These are phyloP conservation scores for Trididemnum clinides DNA, from an alignment of 23 tunicate genomes.

Conservation along the genomic window DNA sequence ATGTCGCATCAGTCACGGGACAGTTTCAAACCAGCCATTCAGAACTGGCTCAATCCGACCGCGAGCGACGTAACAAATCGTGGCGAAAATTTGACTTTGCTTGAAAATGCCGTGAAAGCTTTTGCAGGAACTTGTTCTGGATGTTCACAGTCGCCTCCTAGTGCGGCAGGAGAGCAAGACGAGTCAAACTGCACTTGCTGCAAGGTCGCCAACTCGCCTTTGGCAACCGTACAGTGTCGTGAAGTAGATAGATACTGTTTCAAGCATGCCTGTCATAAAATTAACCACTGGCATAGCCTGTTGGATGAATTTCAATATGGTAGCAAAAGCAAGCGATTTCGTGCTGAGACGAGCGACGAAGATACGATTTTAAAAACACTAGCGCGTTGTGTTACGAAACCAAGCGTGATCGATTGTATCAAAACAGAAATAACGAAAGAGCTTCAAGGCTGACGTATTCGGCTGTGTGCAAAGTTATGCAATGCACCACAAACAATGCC, in stretches of 20 bases:
- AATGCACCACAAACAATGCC: too few species aligned
- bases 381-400: constrained; percentile 19
- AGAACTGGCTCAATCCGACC: constrained; percentile 23
- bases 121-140: too few species aligned
- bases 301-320: background rate
- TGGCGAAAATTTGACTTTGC: constrained; percentile 8
- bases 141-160: too few species aligned
- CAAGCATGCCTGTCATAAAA: background rate
- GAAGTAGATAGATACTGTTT: background rate
- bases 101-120: constrained; percentile 12
- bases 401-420: constrained; percentile 26
- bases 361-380: too few species aligned
- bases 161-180: background rate
- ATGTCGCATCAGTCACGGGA: background rate
- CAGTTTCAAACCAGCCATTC: background rate
- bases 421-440: background rate
- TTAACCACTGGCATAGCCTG: background rate
- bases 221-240: background rate
- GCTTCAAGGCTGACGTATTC: background rate
- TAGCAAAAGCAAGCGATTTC: too few species aligned
- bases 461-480: too few species aligned
- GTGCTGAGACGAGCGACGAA: too few species aligned
- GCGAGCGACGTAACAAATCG: background rate
- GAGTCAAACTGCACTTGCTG: background rate
- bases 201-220: background rate